These are phyloP conservation scores for Caenorhabditis sp. DNA, from an alignment of 2,888 invertebrate genomes.

Conservation along the genomic window DNA sequence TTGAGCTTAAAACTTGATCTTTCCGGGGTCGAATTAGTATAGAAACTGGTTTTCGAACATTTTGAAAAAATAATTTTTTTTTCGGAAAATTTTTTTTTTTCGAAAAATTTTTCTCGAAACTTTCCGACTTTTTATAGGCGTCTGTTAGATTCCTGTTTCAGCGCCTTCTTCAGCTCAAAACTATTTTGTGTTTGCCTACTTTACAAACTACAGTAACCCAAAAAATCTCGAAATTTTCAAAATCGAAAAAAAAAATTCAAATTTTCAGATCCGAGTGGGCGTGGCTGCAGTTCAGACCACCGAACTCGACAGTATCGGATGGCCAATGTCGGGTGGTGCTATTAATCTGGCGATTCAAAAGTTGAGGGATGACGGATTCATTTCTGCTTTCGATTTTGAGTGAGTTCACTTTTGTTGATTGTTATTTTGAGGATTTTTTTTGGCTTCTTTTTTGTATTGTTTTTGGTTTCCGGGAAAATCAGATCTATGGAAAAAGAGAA, in stretches of 20 bases:
- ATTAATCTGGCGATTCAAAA: slow-evolving; percentile 73
- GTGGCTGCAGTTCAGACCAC: slow-evolving; percentile 68
- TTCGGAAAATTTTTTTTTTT: no score
- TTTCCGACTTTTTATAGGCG: no score
- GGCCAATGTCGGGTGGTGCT: slow-evolving; percentile 72
- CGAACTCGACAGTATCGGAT: slow-evolving; percentile 60
- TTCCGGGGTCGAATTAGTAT: no score
- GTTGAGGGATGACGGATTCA: slow-evolving; percentile 67
- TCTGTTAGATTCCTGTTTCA: background rate
- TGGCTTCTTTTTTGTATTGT: slow-evolving; percentile 11
- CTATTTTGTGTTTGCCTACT: slow-evolving; percentile 7
- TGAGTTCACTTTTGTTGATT: slow-evolving; percentile 20
- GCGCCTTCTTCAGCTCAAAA: background rate
- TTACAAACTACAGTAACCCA: background rate
- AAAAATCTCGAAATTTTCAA: slow-evolving; percentile 4
- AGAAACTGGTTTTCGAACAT: no score
- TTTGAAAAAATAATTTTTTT: no score
- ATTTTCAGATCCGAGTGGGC: slow-evolving; percentile 88
- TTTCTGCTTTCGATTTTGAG: slow-evolving; percentile 68
- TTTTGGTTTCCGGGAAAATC: no score
- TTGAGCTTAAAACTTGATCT: no score
- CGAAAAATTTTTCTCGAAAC: no score
- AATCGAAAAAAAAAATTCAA: no score
- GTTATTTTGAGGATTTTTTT: background rate
- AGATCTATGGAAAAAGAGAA: no score